Evolutionary conservation across 2,888 invertebrate species (phyloP).

Genomic region (Acanthosepion esculentum): DNA sequence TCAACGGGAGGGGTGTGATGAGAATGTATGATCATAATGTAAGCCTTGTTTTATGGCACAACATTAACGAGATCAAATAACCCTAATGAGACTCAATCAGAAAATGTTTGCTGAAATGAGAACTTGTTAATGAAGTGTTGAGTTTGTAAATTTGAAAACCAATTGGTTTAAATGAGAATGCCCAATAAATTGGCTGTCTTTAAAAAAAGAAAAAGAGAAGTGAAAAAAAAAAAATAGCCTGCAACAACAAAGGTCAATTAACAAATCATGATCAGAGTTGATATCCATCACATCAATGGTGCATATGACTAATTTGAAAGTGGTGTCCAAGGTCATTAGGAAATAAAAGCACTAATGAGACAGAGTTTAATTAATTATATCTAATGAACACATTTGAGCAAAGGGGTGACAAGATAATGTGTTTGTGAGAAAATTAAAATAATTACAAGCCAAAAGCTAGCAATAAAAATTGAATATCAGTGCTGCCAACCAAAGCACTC

Average conservation of each 20-base stretch:
- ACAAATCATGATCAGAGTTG: neutral
- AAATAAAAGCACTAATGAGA: slow-evolving; percentile 33
- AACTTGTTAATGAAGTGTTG: slow-evolving; percentile 33
- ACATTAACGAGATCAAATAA: neutral
- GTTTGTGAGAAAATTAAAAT: neutral
- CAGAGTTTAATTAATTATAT: slow-evolving; percentile 20
- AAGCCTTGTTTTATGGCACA: neutral
- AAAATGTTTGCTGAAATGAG: neutral
- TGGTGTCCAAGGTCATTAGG: neutral
- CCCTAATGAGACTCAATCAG: neutral
- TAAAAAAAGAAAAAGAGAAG: neutral
- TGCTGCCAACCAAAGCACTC: neutral
- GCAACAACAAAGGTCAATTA: neutral
- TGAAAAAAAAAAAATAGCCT: neutral
- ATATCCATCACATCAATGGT: neutral
- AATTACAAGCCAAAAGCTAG: neutral
- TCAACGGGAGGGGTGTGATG: neutral
- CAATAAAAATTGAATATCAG: neutral
- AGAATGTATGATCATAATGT: neutral
- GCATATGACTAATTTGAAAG: slow-evolving; percentile 33
- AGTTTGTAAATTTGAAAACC: slow-evolving; percentile 33
- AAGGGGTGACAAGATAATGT: neutral
- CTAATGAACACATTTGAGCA: neutral
- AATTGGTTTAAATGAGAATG: slow-evolving; percentile 13
- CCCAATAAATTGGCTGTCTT: neutral